Evolutionary conservation across 2,797 vertebrate species (phyloP).

Genomic region (Diceros bicornis): DNA sequence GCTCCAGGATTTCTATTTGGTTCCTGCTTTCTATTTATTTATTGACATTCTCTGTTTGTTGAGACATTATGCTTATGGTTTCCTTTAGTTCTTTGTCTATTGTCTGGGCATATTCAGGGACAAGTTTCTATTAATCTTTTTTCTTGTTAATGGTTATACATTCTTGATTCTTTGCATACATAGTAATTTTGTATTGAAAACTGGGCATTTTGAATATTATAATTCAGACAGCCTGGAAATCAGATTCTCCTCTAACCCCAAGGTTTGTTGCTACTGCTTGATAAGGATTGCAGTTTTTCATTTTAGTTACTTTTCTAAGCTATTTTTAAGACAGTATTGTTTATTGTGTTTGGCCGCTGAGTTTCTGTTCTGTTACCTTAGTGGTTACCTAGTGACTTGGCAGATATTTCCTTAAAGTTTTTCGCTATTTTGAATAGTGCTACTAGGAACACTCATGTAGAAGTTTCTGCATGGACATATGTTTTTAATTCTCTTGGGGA

Average conservation of each 20-base stretch:
- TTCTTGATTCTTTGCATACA: not conserved
- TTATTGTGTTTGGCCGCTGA: no score
- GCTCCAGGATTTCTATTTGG: not conserved
- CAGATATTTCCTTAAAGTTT: not conserved
- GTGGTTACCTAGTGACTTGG: no score
- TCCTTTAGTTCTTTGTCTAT: not conserved
- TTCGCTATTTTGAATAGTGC: not conserved
- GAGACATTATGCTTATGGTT: not conserved
- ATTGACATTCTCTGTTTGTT: not conserved
- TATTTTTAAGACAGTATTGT: no score
- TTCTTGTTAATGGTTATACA: not conserved
- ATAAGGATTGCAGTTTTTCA: no score
- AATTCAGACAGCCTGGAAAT: no score
- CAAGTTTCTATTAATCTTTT: not conserved
- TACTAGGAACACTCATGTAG: not conserved
- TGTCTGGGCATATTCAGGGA: not conserved
- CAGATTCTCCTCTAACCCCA: no score
- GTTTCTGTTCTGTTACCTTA: no score
- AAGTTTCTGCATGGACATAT: not conserved
- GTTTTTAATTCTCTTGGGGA: not conserved
- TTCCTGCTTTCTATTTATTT: not conserved
- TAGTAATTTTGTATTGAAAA: not conserved
- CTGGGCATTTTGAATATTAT: not conserved
- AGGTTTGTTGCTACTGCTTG: no score
- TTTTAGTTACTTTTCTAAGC: no score